These are phyloP conservation scores for Hedychridium roseum DNA, from an alignment of 2,888 invertebrate species.

Conservation along the genomic window DNA sequence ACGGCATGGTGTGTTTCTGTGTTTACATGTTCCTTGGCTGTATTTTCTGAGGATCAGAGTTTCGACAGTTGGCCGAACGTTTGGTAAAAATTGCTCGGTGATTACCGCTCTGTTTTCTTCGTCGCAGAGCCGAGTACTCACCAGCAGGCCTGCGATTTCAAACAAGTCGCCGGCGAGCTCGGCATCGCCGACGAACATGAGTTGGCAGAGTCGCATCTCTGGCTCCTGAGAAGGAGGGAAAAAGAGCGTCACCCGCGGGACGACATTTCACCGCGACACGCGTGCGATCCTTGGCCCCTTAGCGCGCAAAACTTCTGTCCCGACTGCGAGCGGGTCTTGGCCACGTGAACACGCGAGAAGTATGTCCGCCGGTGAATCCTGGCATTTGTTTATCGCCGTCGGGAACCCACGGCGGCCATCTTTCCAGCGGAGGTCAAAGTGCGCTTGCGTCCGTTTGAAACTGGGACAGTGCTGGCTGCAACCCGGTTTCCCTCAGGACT, in stretches of 20 bases:
- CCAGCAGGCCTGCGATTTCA: constrained; percentile 53
- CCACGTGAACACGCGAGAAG: constrained; percentile 17
- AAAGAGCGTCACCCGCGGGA: constrained; percentile 2
- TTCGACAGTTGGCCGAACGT: too few relatives aligned
- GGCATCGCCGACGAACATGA: constrained; percentile 48
- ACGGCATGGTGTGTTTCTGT: too few relatives aligned
- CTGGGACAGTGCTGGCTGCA: background rate
- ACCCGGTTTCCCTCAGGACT: background rate
- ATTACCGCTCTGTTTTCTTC: too few relatives aligned
- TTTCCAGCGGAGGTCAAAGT: constrained; percentile 18
- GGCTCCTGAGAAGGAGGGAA: background rate
- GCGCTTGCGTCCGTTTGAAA: background rate
- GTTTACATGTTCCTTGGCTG: too few relatives aligned
- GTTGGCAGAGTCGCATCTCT: constrained; percentile 50
- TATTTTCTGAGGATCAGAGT: too few relatives aligned
- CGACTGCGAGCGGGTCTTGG: too few relatives aligned
- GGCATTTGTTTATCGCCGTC: constrained; percentile 48
- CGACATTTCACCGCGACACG: background rate
- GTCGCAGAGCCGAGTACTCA: constrained; percentile 42
- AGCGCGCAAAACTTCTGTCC: too few relatives aligned
- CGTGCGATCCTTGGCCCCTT: too few relatives aligned
- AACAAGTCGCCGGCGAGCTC: constrained; percentile 53
- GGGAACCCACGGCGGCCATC: constrained; percentile 40
- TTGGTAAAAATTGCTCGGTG: too few relatives aligned
- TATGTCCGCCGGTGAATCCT: constrained; percentile 19